A percentile compares a stretch with the other conserved stretches of the same genome.
Conservation (phyloP, 1,140 invertebrate genomes). For the Vanessa tameamea region DNA sequence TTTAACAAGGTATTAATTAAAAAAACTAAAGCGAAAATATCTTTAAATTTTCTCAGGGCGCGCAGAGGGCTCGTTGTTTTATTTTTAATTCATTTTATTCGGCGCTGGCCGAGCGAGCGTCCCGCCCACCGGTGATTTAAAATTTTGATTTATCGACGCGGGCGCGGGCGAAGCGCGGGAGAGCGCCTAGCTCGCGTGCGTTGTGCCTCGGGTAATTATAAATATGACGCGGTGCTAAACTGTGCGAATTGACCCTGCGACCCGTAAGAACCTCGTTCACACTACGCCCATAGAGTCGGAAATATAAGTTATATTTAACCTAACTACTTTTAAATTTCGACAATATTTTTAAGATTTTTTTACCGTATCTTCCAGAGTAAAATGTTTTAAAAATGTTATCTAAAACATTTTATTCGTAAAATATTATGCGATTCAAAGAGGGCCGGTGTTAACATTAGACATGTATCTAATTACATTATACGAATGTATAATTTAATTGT, state of each 20-base stretch:
- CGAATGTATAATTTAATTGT: conserved; percentile 4
- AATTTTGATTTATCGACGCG: conserved; percentile 78
- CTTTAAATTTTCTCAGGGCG: conserved; percentile 77
- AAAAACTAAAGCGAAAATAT: conserved; percentile 79
- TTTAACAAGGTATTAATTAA: conserved; percentile 81
- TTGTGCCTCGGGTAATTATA: conserved; percentile 67
- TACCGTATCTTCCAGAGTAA: neutral
- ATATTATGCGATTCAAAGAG: neutral
- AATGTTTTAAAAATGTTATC: neutral
- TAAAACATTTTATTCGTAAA: neutral
- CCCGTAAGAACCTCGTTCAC: conserved; percentile 49
- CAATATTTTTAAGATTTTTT: neutral
- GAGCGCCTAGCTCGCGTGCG: conserved; percentile 51
- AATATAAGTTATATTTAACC: neutral
- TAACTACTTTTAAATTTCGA: neutral
- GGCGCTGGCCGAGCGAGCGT: conserved; percentile 64
- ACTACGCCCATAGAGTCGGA: conserved; percentile 26
- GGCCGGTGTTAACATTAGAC: neutral
- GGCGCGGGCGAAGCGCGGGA: conserved; percentile 48
- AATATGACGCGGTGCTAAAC: conserved; percentile 78
- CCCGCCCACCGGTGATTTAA: conserved; percentile 79
- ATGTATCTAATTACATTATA: conserved; percentile 5
- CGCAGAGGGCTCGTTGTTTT: conserved; percentile 68
- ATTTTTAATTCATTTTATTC: conserved; percentile 80
- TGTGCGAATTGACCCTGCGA: conserved; percentile 67